Percentiles rank a stretch among this genome's conserved stretches.
phyloP scores from a whole-genome alignment of 2,797 vertebrate species.

The Phalloptychus januarius region DNA sequence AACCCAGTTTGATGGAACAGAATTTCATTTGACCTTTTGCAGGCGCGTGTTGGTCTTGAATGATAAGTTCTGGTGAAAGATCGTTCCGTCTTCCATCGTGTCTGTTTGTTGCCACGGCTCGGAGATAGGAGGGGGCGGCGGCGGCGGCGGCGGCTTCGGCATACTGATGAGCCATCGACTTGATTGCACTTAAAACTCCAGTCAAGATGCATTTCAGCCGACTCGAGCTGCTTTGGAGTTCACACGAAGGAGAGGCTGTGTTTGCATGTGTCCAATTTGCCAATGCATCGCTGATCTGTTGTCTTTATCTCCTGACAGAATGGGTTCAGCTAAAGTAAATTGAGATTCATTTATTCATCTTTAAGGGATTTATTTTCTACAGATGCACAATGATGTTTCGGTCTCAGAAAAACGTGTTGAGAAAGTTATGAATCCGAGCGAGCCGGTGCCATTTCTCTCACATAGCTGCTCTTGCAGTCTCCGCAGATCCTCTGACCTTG shows the following conservation, averaged over 20 bases:
- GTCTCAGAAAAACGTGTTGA: constrained; percentile 3
- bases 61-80: constrained; percentile 69
- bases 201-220: constrained; percentile 44
- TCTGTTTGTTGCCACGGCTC: constrained; percentile 57
- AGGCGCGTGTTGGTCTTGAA: constrained; percentile 58
- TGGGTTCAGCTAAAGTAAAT: constrained; percentile 29
- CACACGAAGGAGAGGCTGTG: constrained; percentile 2
- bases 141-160: constrained; percentile 11
- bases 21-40: constrained; percentile 76
- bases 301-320: constrained; percentile 41
- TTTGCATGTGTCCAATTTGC: constrained; percentile 6
- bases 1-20: constrained; percentile 62
- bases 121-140: constrained; percentile 18
- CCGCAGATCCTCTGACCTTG: constrained; percentile 30
- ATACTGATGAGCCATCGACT: constrained; percentile 62
- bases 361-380: constrained; percentile 15
- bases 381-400: not conserved
- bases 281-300: not conserved
- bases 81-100: constrained; percentile 28
- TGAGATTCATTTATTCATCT: constrained; percentile 36
- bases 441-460: not conserved
- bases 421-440: not conserved
- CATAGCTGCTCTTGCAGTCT: constrained; percentile 10
- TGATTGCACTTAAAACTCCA: constrained; percentile 52
- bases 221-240: constrained; percentile 12